A percentile compares a stretch with the other conserved stretches of the same genome.
Conservation (phyloP, 1,140 invertebrate genomes). For the Neoseiulus cucumeris region DNA sequence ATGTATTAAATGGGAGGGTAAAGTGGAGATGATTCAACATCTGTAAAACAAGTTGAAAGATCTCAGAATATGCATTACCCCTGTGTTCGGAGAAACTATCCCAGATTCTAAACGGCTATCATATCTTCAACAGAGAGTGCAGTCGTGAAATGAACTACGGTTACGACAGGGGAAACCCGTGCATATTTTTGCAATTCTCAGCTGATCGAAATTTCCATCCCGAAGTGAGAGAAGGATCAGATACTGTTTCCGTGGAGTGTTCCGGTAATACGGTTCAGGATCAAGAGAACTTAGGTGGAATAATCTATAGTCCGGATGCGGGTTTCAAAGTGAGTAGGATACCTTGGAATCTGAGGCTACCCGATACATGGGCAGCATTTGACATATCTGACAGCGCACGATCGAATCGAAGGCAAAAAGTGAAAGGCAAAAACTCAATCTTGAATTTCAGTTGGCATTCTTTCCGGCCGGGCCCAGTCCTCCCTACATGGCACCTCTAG, state of each 20-base stretch:
- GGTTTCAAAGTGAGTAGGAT: constrained; percentile 10
- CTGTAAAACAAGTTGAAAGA: no score
- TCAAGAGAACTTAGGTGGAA: constrained; percentile 17
- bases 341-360: neutral
- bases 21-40: no score
- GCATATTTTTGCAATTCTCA: constrained; percentile 19
- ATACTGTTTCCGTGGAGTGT: constrained; percentile 18
- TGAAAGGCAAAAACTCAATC: no score
- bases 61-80: no score
- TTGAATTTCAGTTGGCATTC: constrained; percentile 14
- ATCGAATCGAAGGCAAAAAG: no score
- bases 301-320: constrained; percentile 17
- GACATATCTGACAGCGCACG: neutral
- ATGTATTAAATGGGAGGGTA: no score
- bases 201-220: constrained; percentile 17
- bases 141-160: constrained; percentile 17
- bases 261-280: constrained; percentile 18
- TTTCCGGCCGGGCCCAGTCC: constrained; percentile 15
- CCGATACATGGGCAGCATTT: neutral
- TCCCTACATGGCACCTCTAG: constrained; percentile 18
- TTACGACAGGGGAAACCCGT: constrained; percentile 19
- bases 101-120: neutral
- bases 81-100: no score
- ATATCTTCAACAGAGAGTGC: constrained; percentile 14
- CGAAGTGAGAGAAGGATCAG: neutral